Evolutionary conservation across 1,140 invertebrate genomes (phyloP).

Genomic region (Ostrea edulis): DNA sequence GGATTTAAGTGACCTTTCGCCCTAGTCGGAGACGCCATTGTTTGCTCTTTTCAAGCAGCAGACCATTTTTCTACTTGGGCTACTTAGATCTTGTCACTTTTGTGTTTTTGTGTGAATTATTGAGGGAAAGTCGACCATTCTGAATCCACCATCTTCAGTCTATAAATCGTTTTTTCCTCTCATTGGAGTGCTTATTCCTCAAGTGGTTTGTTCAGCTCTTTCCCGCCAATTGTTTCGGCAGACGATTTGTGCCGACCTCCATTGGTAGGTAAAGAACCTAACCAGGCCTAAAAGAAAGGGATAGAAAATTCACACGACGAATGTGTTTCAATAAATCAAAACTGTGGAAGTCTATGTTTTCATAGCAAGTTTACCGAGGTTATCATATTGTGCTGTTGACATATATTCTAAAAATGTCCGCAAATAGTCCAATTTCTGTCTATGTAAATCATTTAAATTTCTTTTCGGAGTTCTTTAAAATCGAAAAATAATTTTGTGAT

Average conservation of each 20-base stretch:
- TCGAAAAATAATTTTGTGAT: too few relatives aligned
- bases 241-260: slow-evolving; percentile 29
- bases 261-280: slow-evolving; percentile 18
- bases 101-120: slow-evolving; percentile 37
- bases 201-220: slow-evolving; percentile 30
- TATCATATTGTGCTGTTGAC: not conserved
- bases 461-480: too few relatives aligned
- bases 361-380: not conserved
- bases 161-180: slow-evolving; percentile 27
- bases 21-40: slow-evolving; percentile 21
- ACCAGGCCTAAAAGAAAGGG: slow-evolving; percentile 11
- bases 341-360: not conserved
- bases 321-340: slow-evolving; percentile 3
- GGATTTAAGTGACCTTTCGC: slow-evolving; percentile 3
- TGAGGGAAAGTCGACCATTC: slow-evolving; percentile 33
- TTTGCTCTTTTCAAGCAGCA: slow-evolving; percentile 34
- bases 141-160: slow-evolving; percentile 24
- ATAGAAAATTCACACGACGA: slow-evolving; percentile 11
- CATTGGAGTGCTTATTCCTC: slow-evolving; percentile 9
- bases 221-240: slow-evolving; percentile 35
- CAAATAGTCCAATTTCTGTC: not conserved
- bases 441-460: too few relatives aligned
- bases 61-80: slow-evolving; percentile 31
- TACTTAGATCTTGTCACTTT: slow-evolving; percentile 37
- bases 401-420: not conserved